Evolutionary conservation across 2,797 vertebrate genomes (phyloP).

Genomic region (Melanotaenia boesemani): DNA sequence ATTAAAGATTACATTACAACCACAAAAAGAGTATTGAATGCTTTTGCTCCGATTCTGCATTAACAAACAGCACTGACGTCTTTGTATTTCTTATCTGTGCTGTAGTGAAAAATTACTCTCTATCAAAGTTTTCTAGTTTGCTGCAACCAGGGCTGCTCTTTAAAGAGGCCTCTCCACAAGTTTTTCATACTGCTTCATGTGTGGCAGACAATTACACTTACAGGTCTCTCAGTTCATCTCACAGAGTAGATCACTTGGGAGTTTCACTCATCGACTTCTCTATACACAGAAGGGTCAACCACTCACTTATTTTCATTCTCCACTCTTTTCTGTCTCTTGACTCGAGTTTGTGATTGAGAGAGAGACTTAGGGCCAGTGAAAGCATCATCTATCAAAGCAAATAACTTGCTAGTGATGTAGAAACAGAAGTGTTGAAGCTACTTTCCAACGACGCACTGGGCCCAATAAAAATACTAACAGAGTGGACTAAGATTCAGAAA

Average conservation of each 20-base stretch:
- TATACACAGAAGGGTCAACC: constrained; percentile 24
- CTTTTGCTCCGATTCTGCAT: constrained; percentile 60
- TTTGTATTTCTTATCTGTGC: constrained; percentile 48
- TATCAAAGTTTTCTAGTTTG: constrained; percentile 53
- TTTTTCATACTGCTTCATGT: constrained; percentile 41
- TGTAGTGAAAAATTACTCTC: constrained; percentile 61
- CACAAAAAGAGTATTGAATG: constrained; percentile 22
- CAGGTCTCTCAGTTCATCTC: constrained; percentile 43
- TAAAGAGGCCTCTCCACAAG: constrained; percentile 60
- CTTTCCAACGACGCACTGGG: constrained; percentile 61
- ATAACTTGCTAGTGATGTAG: constrained; percentile 57
- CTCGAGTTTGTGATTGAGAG: constrained; percentile 62
- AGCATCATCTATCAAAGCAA: constrained; percentile 71
- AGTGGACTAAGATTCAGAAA: constrained; percentile 33
- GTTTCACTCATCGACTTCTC: constrained; percentile 39
- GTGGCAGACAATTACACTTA: constrained; percentile 60
- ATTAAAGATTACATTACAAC: constrained; percentile 28
- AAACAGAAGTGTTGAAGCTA: constrained; percentile 64
- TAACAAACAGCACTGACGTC: constrained; percentile 20
- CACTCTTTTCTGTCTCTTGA: constrained; percentile 32
- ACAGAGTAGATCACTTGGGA: constrained; percentile 48
- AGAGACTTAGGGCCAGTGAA: constrained; percentile 57
- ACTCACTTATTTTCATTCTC: constrained; percentile 30
- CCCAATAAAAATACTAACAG: constrained; percentile 71
- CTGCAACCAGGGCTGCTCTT: constrained; percentile 66